Evolutionary conservation across 1,140 invertebrate species (phyloP).

Genomic region (Drosophila lowei): DNA sequence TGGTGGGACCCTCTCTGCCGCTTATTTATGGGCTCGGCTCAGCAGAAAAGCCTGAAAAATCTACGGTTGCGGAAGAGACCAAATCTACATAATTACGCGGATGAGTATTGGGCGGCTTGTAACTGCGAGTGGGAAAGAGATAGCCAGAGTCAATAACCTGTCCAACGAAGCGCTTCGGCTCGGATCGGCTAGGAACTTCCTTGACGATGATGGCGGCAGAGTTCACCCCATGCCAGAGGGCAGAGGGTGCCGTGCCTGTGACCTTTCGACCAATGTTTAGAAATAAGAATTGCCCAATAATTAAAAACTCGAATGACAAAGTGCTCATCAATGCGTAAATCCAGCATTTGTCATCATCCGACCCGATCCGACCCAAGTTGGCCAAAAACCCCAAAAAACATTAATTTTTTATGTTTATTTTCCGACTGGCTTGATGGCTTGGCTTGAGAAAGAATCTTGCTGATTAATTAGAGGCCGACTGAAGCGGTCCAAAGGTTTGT

Average conservation of each 20-base stretch:
- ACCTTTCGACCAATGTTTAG: slow-evolving; percentile 56
- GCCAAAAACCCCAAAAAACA: slow-evolving; percentile 23
- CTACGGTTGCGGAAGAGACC: slow-evolving; percentile 52
- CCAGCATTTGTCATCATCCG: slow-evolving; percentile 54
- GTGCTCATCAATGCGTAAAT: slow-evolving; percentile 82
- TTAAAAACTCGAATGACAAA: slow-evolving; percentile 72
- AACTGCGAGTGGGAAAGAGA: slow-evolving; percentile 22
- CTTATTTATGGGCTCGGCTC: slow-evolving; percentile 46
- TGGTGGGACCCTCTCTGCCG: slow-evolving; percentile 31
- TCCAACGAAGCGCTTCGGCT: slow-evolving; percentile 27
- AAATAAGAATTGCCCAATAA: slow-evolving; percentile 32
- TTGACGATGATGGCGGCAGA: slow-evolving; percentile 59
- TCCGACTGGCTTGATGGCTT: slow-evolving; percentile 16
- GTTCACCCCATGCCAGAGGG: slow-evolving; percentile 21
- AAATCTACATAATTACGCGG: slow-evolving; percentile 42
- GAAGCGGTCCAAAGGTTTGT: background rate
- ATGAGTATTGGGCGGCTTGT: slow-evolving; percentile 9
- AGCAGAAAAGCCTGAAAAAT: slow-evolving; percentile 9
- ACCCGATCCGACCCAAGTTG: slow-evolving; percentile 28
- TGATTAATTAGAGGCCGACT: slow-evolving; percentile 45
- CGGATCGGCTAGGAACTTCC: slow-evolving; percentile 34
- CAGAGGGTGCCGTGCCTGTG: slow-evolving; percentile 30
- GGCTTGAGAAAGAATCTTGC: slow-evolving; percentile 46
- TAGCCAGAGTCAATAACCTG: slow-evolving; percentile 71
- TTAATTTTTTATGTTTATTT: slow-evolving; percentile 32